These are phyloP conservation scores for Rhabdornis inornatus DNA, from an alignment of 2,113 vertebrate species.

Conservation along the genomic window DNA sequence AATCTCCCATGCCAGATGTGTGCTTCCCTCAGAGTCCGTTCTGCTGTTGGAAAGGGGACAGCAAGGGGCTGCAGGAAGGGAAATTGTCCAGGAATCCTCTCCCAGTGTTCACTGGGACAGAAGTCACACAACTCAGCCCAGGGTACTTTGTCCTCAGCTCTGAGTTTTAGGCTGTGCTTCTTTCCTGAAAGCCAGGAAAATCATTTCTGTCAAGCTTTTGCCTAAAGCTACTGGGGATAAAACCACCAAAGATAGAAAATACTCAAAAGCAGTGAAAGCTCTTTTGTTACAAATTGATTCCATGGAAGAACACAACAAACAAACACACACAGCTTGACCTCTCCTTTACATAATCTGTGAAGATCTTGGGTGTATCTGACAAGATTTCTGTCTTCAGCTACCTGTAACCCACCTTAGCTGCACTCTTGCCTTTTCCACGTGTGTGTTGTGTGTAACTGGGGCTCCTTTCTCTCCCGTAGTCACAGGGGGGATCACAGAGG, in stretches of 20 bases:
- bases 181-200: neutral
- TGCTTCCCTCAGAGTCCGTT: neutral
- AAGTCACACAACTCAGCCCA: neutral
- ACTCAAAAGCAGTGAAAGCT: neutral
- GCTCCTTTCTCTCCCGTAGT: conserved; percentile 49
- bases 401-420: fast-evolving
- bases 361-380: neutral
- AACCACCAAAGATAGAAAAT: neutral
- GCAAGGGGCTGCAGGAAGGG: neutral
- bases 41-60: neutral
- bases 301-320: neutral
- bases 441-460: neutral
- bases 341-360: fast-evolving
- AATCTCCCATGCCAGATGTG: fast-evolving
- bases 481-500: conserved; percentile 90
- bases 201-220: neutral
- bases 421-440: fast-evolving
- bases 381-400: fast-evolving
- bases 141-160: neutral
- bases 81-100: neutral
- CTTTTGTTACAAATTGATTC: neutral
- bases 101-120: neutral
- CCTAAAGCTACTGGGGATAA: neutral
- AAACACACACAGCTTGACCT: neutral
- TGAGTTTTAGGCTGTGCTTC: neutral